Evolutionary conservation across 2,113 vertebrate species (phyloP).

Genomic region (mouse (Mus musculus)): GRCm39 chr9:41338001-41338500

Average conservation of each 20-base stretch:
- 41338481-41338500: not conserved
- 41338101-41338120: conserved; percentile 6
- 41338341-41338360: not conserved
- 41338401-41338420: not conserved
- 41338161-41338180: not conserved
- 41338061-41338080: conserved; percentile 19
- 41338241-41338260: not conserved
- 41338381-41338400: not conserved
- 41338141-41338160: not conserved
- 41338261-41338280: conserved; percentile 36
- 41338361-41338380: not conserved
- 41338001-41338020: not conserved
- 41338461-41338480: conserved; percentile 27
- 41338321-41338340: not conserved
- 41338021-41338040: not conserved
- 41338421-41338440: not conserved
- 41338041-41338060: not conserved
- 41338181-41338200: conserved; percentile 22
- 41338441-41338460: not conserved
- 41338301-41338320: conserved; percentile 1
- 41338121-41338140: not conserved
- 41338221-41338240: conserved; percentile 31
- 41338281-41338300: conserved; percentile 5
- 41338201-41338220: not conserved
- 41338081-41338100: conserved; percentile 17